Evolutionary conservation across 1,140 invertebrate genomes (phyloP).

Genomic region (Pseudobourletiella spinata): DNA sequence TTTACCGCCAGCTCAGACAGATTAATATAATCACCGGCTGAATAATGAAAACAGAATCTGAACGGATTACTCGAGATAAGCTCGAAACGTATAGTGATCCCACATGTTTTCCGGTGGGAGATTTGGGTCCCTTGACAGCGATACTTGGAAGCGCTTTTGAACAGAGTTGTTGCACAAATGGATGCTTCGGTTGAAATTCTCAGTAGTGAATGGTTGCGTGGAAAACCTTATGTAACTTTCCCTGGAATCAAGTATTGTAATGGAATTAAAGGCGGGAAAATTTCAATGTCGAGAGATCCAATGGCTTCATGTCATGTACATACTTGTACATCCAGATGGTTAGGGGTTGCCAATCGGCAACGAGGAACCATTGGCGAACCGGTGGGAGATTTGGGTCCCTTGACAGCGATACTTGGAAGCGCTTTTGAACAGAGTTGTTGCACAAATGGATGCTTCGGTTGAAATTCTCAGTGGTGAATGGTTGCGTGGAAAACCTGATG

Average conservation of each 20-base stretch:
- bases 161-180: slow-evolving; percentile 61
- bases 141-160: slow-evolving; percentile 44
- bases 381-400: slow-evolving; percentile 58
- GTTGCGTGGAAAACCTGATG: slow-evolving; percentile 85
- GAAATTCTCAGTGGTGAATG: slow-evolving; percentile 74
- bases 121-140: slow-evolving; percentile 52
- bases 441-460: slow-evolving; percentile 18
- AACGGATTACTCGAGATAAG: slow-evolving; percentile 52
- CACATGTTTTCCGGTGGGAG: slow-evolving; percentile 70
- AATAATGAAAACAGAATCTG: too few species aligned
- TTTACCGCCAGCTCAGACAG: too few species aligned
- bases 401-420: neutral
- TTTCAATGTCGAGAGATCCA: too few species aligned
- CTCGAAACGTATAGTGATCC: slow-evolving; percentile 66
- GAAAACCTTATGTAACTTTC: slow-evolving; percentile 80
- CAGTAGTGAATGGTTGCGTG: slow-evolving; percentile 78
- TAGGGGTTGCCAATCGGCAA: slow-evolving; percentile 76
- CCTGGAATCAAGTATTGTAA: slow-evolving; percentile 64
- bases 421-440: slow-evolving; percentile 68
- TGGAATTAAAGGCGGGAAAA: too few species aligned
- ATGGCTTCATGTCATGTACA: too few species aligned
- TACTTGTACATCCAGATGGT: slow-evolving; percentile 92
- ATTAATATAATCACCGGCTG: too few species aligned
- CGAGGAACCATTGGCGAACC: slow-evolving; percentile 80
- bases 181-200: slow-evolving; percentile 48